Evolutionary conservation across 2,888 invertebrate genomes (phyloP).

Genomic region (Eremobia ochroleuca): DNA sequence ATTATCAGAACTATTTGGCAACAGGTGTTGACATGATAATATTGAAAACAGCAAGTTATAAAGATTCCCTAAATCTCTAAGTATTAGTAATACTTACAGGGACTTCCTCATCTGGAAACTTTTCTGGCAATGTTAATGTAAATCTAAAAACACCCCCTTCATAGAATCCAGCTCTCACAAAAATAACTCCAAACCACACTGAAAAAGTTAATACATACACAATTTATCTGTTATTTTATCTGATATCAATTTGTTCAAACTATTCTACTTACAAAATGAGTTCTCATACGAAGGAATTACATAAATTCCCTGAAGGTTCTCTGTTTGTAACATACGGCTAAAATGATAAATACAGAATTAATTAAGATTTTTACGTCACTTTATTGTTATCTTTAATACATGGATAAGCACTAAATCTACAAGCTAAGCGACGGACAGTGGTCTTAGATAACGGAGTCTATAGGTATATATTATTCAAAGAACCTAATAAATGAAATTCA

Average conservation of each 20-base stretch:
- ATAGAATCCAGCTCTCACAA: constrained; percentile 96
- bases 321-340: constrained; percentile 96
- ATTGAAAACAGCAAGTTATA: neutral
- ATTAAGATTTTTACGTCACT: neutral
- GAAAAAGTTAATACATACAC: constrained; percentile 74
- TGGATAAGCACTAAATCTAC: neutral
- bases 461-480: neutral
- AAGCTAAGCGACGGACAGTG: neutral
- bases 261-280: constrained; percentile 93
- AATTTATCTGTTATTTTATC: neutral
- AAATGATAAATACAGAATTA: constrained; percentile 74
- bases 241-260: neutral
- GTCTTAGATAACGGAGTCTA: neutral
- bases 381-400: neutral
- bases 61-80: neutral
- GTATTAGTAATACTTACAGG: constrained; percentile 92
- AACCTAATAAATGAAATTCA: neutral
- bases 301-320: constrained; percentile 97
- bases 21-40: neutral
- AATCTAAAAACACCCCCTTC: constrained; percentile 98
- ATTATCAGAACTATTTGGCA: neutral
- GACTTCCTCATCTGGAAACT: constrained; percentile 96
- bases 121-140: constrained; percentile 95
- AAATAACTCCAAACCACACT: constrained; percentile 98
- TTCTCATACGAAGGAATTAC: constrained; percentile 97